Evolutionary conservation across 2,797 vertebrate genomes (phyloP).

Genomic region (Lutjanus argentimaculatus): DNA sequence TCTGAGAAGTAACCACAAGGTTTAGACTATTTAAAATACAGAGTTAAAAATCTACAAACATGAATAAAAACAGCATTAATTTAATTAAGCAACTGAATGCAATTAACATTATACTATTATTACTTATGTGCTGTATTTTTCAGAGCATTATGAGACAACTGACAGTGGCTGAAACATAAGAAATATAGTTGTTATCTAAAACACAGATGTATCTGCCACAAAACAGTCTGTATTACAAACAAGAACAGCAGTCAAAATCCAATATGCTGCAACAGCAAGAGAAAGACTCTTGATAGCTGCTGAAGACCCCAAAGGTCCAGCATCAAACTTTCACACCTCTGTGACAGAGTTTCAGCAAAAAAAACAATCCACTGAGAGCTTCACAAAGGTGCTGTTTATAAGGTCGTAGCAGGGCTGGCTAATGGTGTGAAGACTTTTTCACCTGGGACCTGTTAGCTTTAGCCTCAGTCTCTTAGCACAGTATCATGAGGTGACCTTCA

Average conservation of each 20-base stretch:
- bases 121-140: not conserved
- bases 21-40: not conserved
- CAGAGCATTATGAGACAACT: not conserved
- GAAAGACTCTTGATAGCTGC: not conserved
- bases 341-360: conserved; percentile 1
- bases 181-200: not conserved
- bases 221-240: conserved; percentile 1
- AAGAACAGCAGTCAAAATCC: conserved; percentile 24
- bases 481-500: not conserved
- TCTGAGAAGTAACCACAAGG: not conserved
- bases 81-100: not conserved
- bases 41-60: not conserved
- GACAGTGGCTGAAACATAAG: not conserved
- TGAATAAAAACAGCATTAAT: not conserved
- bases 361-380: conserved; percentile 7
- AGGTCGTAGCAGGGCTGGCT: not conserved
- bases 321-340: not conserved
- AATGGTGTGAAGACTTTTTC: not conserved
- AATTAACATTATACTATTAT: not conserved
- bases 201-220: conserved; percentile 4
- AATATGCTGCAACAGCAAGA: not conserved
- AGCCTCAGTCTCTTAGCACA: not conserved
- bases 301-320: conserved; percentile 1
- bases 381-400: conserved; percentile 3
- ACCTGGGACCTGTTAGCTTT: not conserved